Base-by-base conservation (phyloP, 1,140 invertebrate species). In the Sweltsa coloradensis region DNA sequence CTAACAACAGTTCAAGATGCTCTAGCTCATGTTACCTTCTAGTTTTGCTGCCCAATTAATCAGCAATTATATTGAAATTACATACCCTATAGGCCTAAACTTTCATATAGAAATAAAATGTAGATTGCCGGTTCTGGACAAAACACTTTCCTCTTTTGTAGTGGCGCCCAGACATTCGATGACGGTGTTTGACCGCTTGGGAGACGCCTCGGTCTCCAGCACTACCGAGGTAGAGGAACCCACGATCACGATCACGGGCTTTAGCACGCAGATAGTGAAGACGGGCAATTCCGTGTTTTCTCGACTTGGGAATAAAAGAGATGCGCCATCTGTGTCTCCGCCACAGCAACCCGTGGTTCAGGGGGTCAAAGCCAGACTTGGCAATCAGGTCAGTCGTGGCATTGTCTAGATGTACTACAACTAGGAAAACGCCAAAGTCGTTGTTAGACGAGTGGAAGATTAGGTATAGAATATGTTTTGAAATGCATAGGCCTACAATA, bases 181-280 rank as follows among this genome's bases (percentile, higher is more conserved):
- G 37, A 53, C 57, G 14, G 56, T 62, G 7, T 62, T 62, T 52
- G 52, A 57, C 16, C 49, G 60, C 7, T 51, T 62, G n/a, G 60
- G 60, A 23, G 59, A 60, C 24, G 54, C 55, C 18, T 18, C 27
- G 23, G 40, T 43, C 13, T 34, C 40, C 21, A 49, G 40, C 25
- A 43, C 47, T 1, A 43, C 40, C 7, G 41, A 37, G 22, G 21
- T 9, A 16, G 40, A 49, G 25, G 14, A n/a, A 9, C 45, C 36
- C 13, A 16, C 23, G 5, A 39, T 47, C 3, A 47, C 45, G 1
- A 47, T 47, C 14, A 47, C 45, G n/a, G 45, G 45, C 16, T 26
- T 47, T 11, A 37, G 22, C 9, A 14, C 14, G 16, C 11, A 37
- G 5, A 47, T 47, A 31, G 34, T 47, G 18, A 46, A 46, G 39